Conservation (phyloP, 92 coral and sea anemone genomes). For the Desmophyllum pertusum region DNA sequence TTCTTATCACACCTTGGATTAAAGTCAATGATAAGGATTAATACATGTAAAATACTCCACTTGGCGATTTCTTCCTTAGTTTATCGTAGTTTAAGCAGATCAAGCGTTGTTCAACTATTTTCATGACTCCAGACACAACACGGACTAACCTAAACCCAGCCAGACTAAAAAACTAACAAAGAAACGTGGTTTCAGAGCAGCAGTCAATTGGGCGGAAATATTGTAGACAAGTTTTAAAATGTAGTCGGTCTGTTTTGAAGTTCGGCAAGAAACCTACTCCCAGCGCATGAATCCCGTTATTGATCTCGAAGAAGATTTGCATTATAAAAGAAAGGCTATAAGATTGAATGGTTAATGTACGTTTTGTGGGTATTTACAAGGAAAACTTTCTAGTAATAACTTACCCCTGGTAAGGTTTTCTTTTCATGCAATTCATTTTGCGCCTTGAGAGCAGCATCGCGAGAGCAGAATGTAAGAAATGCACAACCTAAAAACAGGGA, state of each 20-base stretch:
- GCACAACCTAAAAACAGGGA: conserved; percentile 86
- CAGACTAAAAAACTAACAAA: neutral
- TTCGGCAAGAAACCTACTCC: neutral
- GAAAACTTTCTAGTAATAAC: conserved; percentile 13
- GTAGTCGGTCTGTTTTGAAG: neutral
- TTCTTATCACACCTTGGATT: neutral
- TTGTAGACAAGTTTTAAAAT: neutral
- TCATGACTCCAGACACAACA: neutral
- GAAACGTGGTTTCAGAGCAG: neutral
- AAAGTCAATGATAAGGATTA: neutral
- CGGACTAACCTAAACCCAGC: neutral
- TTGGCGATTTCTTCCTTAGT: neutral
- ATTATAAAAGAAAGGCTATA: neutral
- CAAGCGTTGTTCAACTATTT: neutral
- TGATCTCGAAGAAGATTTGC: neutral
- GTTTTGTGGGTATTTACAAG: neutral
- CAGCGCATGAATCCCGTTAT: neutral
- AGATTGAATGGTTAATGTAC: conserved; percentile 7
- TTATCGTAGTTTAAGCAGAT: neutral
- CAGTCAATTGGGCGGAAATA: neutral
- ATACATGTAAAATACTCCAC: neutral
- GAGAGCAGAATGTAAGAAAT: conserved; percentile 85
- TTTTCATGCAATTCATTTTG: conserved; percentile 93
- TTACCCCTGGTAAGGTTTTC: conserved; percentile 95
- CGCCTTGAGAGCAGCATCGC: conserved; percentile 86